Evolutionary conservation across 2,888 invertebrate genomes (phyloP).

Genomic region (Homarus gammarus): DNA sequence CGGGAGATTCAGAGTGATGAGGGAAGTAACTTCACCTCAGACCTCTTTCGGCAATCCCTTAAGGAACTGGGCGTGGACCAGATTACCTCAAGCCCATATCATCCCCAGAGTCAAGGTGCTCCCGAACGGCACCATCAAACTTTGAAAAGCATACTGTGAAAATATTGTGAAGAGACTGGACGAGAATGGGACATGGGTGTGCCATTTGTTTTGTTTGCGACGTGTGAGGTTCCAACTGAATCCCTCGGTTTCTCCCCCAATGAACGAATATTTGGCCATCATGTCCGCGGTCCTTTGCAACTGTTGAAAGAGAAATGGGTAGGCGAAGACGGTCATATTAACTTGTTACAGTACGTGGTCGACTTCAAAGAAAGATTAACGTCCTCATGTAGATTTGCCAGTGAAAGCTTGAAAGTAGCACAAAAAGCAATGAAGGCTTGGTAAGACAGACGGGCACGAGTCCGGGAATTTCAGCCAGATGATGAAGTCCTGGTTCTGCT

Average conservation of each 20-base stretch:
- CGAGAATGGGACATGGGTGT: conserved; percentile 10
- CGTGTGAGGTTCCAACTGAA: neutral
- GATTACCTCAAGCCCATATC: neutral
- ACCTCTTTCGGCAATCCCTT: neutral
- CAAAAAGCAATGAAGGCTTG: neutral
- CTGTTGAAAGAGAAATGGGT: neutral
- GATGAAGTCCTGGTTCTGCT: neutral
- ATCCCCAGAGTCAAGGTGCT: neutral
- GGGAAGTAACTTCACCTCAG: no score
- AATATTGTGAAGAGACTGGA: neutral
- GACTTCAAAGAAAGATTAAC: neutral
- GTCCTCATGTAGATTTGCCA: neutral
- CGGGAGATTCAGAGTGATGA: no score
- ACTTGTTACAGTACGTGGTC: neutral
- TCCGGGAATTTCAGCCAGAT: neutral
- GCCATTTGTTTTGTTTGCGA: conserved; percentile 17
- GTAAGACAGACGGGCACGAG: neutral
- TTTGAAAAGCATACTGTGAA: neutral
- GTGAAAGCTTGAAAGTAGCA: neutral
- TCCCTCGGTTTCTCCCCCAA: conserved; percentile 1
- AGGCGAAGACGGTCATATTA: neutral
- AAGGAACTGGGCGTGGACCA: neutral
- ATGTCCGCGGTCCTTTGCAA: neutral
- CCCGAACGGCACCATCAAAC: conserved; percentile 22
- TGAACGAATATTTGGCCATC: conserved; percentile 1